These are phyloP conservation scores for Laticauda laticaudata DNA, from an alignment of 2,113 vertebrate genomes.

Conservation along the genomic window DNA sequence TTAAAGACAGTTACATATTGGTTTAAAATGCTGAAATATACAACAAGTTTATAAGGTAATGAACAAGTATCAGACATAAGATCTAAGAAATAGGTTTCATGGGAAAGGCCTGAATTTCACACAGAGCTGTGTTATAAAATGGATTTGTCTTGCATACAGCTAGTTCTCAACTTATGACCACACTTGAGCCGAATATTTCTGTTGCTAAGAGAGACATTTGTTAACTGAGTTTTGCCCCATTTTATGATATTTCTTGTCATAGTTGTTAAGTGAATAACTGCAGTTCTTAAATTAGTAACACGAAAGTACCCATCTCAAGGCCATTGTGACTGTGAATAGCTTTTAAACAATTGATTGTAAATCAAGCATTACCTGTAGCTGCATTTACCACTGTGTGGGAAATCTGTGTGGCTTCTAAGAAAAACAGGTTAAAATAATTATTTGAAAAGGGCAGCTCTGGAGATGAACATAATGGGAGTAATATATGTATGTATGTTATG, in stretches of 20 bases:
- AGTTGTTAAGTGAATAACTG: neutral
- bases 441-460: neutral
- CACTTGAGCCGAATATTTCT: neutral
- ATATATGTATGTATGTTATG: too few relatives aligned
- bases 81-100: neutral
- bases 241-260: neutral
- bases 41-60: neutral
- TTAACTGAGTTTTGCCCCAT: neutral
- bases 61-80: neutral
- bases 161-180: neutral
- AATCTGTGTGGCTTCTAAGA: neutral
- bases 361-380: neutral
- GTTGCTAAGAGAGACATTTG: neutral
- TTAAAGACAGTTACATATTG: neutral
- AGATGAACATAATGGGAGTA: neutral
- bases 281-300: neutral
- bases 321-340: neutral
- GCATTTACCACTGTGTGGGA: neutral
- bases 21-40: neutral
- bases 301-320: neutral
- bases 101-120: neutral
- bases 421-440: neutral
- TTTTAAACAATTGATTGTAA: neutral
- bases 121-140: neutral
- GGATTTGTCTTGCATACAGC: neutral